These are phyloP conservation scores for Lycocerus yunnanus DNA, from an alignment of 2,888 invertebrate species.

Conservation along the genomic window DNA sequence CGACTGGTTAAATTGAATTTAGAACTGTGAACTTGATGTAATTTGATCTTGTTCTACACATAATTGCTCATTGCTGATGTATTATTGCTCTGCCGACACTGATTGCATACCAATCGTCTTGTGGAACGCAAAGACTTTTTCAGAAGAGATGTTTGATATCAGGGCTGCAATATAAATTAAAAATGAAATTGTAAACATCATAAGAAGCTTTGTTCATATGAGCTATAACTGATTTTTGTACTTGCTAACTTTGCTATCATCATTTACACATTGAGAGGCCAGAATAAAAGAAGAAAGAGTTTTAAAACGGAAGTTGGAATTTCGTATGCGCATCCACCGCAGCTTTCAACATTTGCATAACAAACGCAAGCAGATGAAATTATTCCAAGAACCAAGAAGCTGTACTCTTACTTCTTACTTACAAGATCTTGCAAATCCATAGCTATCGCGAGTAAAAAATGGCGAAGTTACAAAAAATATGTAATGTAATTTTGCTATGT, in stretches of 20 bases:
- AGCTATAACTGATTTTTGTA: background rate
- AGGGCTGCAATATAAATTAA: background rate
- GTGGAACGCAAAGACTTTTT: background rate
- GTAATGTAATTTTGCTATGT: no score
- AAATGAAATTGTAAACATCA: background rate
- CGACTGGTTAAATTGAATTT: background rate
- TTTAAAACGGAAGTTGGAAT: background rate
- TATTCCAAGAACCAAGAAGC: no score
- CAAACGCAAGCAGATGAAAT: no score
- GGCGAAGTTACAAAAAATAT: no score
- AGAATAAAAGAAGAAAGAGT: background rate
- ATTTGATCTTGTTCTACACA: background rate
- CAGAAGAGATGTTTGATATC: no score
- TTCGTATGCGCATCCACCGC: background rate
- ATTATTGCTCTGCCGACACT: background rate
- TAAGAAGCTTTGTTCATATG: background rate
- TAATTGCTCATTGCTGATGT: background rate
- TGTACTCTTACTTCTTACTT: no score
- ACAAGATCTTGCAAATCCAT: no score
- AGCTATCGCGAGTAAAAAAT: no score
- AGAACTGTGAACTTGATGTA: background rate
- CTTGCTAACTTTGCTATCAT: background rate
- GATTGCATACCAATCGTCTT: background rate
- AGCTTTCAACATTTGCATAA: background rate
- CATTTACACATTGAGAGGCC: background rate